phyloP scores from a whole-genome alignment of 2,113 vertebrate genomes.

The Colius striatus region DNA sequence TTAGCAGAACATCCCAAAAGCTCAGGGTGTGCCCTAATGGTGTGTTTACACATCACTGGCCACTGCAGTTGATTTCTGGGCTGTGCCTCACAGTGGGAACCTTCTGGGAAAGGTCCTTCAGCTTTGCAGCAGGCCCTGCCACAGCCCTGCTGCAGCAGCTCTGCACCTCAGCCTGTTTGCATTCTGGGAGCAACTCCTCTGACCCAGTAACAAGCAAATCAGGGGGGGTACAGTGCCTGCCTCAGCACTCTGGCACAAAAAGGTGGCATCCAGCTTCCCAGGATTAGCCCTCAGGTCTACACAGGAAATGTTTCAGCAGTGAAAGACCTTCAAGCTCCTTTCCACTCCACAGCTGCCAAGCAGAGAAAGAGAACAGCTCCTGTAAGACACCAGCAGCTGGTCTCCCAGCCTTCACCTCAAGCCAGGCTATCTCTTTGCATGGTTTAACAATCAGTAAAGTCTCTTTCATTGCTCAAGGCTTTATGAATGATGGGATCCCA shows the following conservation, averaged over 20 bases:
- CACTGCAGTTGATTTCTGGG: background rate
- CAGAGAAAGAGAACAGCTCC: background rate
- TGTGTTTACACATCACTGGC: background rate
- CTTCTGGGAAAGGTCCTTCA: background rate
- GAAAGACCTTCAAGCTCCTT: background rate
- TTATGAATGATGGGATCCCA: background rate
- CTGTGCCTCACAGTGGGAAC: background rate
- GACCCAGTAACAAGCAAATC: accelerated
- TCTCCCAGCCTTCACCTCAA: background rate
- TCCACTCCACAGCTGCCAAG: background rate
- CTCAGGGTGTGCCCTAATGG: background rate
- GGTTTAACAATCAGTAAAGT: too few species aligned
- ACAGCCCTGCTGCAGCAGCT: background rate
- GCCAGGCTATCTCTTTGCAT: background rate
- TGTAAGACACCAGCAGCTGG: background rate
- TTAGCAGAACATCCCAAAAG: background rate
- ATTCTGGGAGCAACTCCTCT: accelerated
- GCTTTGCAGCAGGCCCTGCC: background rate
- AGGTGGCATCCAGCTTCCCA: background rate
- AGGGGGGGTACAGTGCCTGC: background rate
- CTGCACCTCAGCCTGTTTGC: background rate
- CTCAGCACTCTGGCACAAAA: background rate
- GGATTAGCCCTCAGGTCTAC: background rate
- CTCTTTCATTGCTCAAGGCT: background rate
- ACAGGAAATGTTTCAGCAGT: background rate